Evolutionary conservation across 2,888 invertebrate genomes (phyloP).

Genomic region (Hemaris fuciformis): DNA sequence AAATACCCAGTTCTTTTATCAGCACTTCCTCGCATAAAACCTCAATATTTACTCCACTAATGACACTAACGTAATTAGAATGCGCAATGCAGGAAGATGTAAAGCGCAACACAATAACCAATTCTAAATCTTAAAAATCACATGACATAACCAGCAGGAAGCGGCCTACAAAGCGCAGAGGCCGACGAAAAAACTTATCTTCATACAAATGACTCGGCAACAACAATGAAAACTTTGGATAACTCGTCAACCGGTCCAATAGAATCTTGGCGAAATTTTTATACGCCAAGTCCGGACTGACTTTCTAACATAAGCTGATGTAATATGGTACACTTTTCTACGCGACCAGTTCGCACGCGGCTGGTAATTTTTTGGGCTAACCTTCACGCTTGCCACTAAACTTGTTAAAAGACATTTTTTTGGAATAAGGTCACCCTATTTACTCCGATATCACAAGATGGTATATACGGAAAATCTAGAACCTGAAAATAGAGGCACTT

Average conservation of each 20-base stretch:
- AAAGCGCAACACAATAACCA: not conserved
- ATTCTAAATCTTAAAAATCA: not conserved
- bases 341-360: not conserved
- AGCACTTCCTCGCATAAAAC: no score
- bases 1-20: no score
- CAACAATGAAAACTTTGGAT: not conserved
- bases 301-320: slow-evolving; percentile 17
- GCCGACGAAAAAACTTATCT: not conserved
- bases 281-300: not conserved
- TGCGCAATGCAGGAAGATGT: not conserved
- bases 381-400: not conserved
- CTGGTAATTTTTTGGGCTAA: not conserved
- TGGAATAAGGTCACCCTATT: not conserved
- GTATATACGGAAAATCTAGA: no score
- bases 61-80: not conserved
- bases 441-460: not conserved
- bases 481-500: no score
- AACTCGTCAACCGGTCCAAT: not conserved
- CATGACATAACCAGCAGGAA: slow-evolving; percentile 1
- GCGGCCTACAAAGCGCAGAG: not conserved
- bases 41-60: no score
- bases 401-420: not conserved
- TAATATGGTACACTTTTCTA: not conserved
- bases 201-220: not conserved
- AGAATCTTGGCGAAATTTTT: slow-evolving; percentile 5